Conservation (phyloP, 2,113 vertebrate genomes). For the Odocoileus hemionus region DNA sequence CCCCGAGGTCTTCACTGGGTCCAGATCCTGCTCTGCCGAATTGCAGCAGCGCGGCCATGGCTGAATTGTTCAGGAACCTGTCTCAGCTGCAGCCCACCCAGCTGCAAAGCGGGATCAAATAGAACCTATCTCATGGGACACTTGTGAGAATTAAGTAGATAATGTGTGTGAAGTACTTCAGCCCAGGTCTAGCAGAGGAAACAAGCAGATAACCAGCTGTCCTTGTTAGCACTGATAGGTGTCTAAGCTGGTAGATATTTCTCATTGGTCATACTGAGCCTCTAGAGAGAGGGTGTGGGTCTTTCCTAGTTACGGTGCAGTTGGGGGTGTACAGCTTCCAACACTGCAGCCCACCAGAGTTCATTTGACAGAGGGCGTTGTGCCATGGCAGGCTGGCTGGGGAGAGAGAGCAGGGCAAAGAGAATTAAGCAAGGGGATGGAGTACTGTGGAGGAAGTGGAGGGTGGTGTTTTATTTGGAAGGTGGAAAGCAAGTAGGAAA, state of each 20-base stretch:
- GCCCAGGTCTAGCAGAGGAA: not conserved
- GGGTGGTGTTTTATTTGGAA: not conserved
- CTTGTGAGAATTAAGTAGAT: not conserved
- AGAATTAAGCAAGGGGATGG: not conserved
- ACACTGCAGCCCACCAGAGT: accelerated
- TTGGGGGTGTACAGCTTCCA: not conserved
- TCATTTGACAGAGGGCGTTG: accelerated
- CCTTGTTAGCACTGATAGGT: not conserved
- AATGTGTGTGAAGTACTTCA: no score
- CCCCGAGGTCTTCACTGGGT: accelerated
- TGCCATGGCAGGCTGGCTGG: not conserved
- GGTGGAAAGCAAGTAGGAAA: not conserved
- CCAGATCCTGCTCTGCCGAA: not conserved
- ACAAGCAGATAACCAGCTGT: not conserved
- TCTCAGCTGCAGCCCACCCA: not conserved
- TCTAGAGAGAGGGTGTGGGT: not conserved
- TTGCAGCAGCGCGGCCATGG: accelerated
- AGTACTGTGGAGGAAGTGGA: not conserved
- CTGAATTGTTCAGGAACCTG: no score
- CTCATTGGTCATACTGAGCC: not conserved
- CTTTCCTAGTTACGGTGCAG: not conserved
- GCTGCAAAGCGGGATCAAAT: not conserved
- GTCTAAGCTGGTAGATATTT: accelerated
- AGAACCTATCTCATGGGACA: not conserved
- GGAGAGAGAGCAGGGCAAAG: not conserved